Percentiles rank a stretch among this genome's conserved stretches.
Evolutionary conservation across 2,888 invertebrate genomes (phyloP).

Genomic region (Meliscaeva auricollis): DNA sequence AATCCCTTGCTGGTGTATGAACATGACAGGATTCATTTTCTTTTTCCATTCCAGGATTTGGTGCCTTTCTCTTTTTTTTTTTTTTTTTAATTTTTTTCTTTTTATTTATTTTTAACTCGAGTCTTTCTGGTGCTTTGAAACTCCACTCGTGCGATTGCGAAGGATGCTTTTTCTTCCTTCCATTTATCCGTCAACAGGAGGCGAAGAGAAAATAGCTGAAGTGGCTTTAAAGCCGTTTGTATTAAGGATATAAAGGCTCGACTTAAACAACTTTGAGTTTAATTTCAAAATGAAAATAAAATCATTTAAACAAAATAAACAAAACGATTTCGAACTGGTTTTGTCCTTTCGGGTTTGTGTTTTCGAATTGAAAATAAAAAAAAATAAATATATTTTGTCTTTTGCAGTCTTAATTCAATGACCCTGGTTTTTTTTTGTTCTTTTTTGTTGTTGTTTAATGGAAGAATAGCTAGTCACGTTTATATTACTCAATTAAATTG

Average conservation of each 20-base stretch:
- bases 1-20: constrained; percentile 51
- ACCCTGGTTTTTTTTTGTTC: not conserved
- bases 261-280: constrained; percentile 50
- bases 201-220: constrained; percentile 1
- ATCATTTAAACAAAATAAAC: constrained; percentile 68
- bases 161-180: constrained; percentile 21
- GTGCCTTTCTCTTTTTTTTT: not conserved
- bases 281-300: constrained; percentile 66
- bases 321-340: constrained; percentile 26
- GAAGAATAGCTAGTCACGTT: constrained; percentile 57
- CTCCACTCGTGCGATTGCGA: constrained; percentile 66
- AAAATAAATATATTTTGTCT: not conserved
- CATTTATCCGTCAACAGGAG: not conserved
- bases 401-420: constrained; percentile 30
- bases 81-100: not conserved
- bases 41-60: constrained; percentile 22
- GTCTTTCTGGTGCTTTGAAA: constrained; percentile 27
- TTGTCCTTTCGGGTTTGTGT: constrained; percentile 2
- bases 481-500: constrained; percentile 63
- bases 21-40: constrained; percentile 74
- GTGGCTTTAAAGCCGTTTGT: constrained; percentile 15
- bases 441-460: not conserved
- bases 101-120: constrained; percentile 14
- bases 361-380: not conserved
- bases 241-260: not conserved